These are phyloP conservation scores for Cisticola juncidis DNA, from an alignment of 2,113 vertebrate genomes.

Conservation along the genomic window DNA sequence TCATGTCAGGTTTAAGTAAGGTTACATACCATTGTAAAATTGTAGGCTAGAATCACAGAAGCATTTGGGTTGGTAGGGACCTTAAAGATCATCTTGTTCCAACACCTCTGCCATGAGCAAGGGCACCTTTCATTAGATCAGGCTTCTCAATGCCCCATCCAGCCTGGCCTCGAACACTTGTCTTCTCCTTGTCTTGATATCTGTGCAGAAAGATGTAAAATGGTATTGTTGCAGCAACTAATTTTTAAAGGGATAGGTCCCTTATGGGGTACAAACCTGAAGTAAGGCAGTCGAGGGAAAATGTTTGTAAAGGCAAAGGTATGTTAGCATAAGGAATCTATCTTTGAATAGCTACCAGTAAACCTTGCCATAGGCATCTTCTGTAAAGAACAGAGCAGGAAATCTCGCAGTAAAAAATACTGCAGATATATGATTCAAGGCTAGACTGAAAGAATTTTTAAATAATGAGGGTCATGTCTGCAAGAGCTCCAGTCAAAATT, in stretches of 20 bases:
- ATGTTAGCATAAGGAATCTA: background rate
- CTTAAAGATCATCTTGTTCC: background rate
- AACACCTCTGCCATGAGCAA: background rate
- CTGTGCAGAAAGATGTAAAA: background rate
- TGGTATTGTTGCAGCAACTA: background rate
- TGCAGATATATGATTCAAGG: background rate
- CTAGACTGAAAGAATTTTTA: background rate
- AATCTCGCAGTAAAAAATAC: background rate
- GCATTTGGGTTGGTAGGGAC: background rate
- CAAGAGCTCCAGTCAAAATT: background rate
- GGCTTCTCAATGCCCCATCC: background rate
- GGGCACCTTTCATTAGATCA: background rate
- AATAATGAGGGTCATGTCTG: fast-evolving
- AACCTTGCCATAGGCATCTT: background rate
- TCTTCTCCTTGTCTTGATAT: background rate
- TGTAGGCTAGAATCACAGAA: background rate
- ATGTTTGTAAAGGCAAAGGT: background rate
- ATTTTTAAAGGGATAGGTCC: background rate
- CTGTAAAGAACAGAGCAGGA: background rate
- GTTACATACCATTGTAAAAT: background rate
- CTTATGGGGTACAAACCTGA: background rate
- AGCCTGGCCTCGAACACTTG: background rate
- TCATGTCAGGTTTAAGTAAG: background rate
- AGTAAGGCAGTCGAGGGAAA: background rate
- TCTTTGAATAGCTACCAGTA: background rate